phyloP scores from a whole-genome alignment of 2,888 invertebrate genomes.

The Poecilus cupreus region DNA sequence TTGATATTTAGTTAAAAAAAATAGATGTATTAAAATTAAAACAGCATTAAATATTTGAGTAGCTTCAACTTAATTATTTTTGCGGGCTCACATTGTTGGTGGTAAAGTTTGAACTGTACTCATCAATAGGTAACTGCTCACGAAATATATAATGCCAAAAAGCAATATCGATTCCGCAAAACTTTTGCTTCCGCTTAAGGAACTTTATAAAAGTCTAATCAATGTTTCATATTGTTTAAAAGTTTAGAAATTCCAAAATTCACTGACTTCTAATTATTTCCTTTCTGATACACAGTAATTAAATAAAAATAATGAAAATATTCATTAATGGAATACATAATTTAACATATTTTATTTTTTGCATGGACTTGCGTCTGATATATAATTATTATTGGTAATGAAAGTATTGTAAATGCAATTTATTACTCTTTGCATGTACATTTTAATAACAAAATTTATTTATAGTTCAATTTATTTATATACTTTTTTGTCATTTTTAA shows the following conservation, averaged over 20 bases:
- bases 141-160: slow-evolving; percentile 29
- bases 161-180: slow-evolving; percentile 23
- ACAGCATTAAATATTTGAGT: neutral
- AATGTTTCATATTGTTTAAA: slow-evolving; percentile 31
- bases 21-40: neutral
- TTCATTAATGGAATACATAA: too few species aligned
- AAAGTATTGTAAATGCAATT: too few species aligned
- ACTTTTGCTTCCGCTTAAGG: slow-evolving; percentile 32
- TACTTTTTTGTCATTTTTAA: too few species aligned
- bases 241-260: slow-evolving; percentile 12
- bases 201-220: slow-evolving; percentile 24
- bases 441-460: too few species aligned
- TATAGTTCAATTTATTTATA: too few species aligned
- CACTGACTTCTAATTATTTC: slow-evolving; percentile 22
- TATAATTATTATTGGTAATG: too few species aligned
- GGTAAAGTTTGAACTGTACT: neutral
- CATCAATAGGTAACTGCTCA: slow-evolving; percentile 30
- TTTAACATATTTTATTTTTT: too few species aligned
- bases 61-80: slow-evolving; percentile 3
- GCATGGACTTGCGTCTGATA: too few species aligned
- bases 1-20: neutral
- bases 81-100: neutral
- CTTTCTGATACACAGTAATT: slow-evolving; percentile 5
- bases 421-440: too few species aligned
- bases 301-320: neutral